Evolutionary conservation across 2,888 invertebrate genomes (phyloP), one percentile per base, ranked within the genome.

Genomic region (Lepeophtheirus nordmannii): DNA sequence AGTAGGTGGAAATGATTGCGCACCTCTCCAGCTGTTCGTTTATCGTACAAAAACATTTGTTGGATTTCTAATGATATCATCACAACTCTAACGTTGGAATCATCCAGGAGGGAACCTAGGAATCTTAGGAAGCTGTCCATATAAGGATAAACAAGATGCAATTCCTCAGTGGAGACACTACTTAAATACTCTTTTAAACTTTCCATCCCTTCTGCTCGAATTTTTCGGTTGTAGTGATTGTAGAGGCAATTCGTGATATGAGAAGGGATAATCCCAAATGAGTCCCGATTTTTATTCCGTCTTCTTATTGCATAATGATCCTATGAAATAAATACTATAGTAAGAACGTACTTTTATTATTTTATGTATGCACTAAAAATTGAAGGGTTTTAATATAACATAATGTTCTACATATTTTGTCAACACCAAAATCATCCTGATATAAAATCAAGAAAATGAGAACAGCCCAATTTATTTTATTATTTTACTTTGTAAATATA

Each of bases 111-210:
- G 65, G 75, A 74, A 56, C 76, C 75, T 30, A 86, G 75, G 38
- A 83, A 81, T 70, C 82, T 79, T 67, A 86, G 77, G 68, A 86
- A 79, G 40, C 81, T 78, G 69, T 81, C 79, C 71, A 85, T 76
- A 73, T 82, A 79, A 3, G 83, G 81, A 71, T 82, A 80, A 62
- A 84, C 77, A 59, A 76, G 72, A 22, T 78, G 76, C 69, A 81
- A 70, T 64, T 78, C 79, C 53, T 46, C 53, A 38, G 78, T 76
- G 1, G 80, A 20, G 20, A 38, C 20, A 40, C 39, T 62, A 8
- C 10, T 40, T 14, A 62, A 40, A 12, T 62, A 30, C 14, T 40
- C 39, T 41, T 62, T 62, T 11, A 62, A 40, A 2, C 14, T 1
- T n/a, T 20, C n/a, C 17, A 39, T 20, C 9, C 62, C 62, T 38